Percentiles rank a stretch among this genome's conserved stretches.
phyloP scores from a whole-genome alignment of 23 tunicate species.

The Styela clava region DNA sequence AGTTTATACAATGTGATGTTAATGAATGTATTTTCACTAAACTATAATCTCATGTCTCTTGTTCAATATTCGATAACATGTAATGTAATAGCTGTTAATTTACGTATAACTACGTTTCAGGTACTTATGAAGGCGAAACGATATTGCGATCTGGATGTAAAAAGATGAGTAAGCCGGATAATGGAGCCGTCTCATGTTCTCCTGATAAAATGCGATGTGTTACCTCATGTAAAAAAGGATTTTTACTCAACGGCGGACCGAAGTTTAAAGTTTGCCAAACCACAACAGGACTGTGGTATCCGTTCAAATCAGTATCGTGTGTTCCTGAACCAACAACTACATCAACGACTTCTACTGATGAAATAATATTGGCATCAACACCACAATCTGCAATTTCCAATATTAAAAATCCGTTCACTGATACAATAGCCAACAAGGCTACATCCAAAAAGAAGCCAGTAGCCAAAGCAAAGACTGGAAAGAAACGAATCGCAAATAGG shows the following conservation, averaged over 20 bases:
- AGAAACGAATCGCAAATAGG: background rate
- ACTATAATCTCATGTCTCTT: no score
- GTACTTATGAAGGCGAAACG: background rate
- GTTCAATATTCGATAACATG: no score
- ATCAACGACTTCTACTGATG: background rate
- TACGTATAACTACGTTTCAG: no score
- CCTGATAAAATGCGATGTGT: background rate
- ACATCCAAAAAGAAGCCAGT: background rate
- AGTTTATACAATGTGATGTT: no score
- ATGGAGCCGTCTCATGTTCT: background rate
- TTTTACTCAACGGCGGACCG: background rate
- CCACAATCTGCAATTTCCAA: no score
- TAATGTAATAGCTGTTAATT: no score
- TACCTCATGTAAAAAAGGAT: background rate
- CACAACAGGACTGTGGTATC: slow-evolving; percentile 11
- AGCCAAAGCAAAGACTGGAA: background rate
- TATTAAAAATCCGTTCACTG: background rate
- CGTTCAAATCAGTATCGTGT: background rate
- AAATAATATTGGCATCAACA: background rate
- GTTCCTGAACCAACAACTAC: background rate
- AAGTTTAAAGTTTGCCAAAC: background rate
- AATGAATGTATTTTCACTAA: no score
- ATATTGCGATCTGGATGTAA: slow-evolving; percentile 11
- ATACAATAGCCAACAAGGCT: background rate
- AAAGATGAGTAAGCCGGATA: background rate